Evolutionary conservation across 2,797 vertebrate species (phyloP), one percentile per base, ranked within the genome.

Genomic region (Mus caroli): DNA sequence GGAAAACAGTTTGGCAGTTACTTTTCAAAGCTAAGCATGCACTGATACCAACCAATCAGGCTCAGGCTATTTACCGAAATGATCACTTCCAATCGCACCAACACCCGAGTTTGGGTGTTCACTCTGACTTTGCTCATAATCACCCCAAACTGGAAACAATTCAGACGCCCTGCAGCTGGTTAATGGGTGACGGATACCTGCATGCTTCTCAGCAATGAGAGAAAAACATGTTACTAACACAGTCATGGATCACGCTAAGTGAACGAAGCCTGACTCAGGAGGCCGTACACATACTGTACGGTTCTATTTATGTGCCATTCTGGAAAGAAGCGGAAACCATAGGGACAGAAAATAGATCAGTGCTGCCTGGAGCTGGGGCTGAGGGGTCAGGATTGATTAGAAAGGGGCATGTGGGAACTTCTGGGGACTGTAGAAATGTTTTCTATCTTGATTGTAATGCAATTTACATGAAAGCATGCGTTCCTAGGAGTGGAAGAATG

Each of bases 31-130:
- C 92, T 76, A 73, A 91, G 46, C 3, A 37, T 34, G 7, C 3
- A 11, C 26, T 69, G 64, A 62, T n/a, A 90, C 67, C 76, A 62
- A 64, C 46, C 67, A 71, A 13, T 88, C 43, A 78, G 52, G 73
- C 83, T 89, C 73, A 52, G 31, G 6, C 86, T 89, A 67, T 82
- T 91, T 62, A 34, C n/a, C 54, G 20, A 91, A 96, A 94, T 50
- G 34, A 82, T 80, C 89, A 95, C 56, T 64, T 64, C 56, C 75
- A 20, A 46, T 76, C 58, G 85, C 34, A 79, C 26, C 60, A 92
- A 96, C 58, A 6, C 40, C n/a, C 86, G n/a, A 60, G 24, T 73
- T 91, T 94, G 73, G 71, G 43, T 83, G 62, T 62, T 86, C 69
- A 71, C 10, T 50, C 40, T 46, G 84, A 56, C 37, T 91, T 94